Evolutionary conservation across 2,113 vertebrate species (phyloP), one percentile per base, ranked within the genome.

Genomic region (Phalacrocorax carbo): DNA sequence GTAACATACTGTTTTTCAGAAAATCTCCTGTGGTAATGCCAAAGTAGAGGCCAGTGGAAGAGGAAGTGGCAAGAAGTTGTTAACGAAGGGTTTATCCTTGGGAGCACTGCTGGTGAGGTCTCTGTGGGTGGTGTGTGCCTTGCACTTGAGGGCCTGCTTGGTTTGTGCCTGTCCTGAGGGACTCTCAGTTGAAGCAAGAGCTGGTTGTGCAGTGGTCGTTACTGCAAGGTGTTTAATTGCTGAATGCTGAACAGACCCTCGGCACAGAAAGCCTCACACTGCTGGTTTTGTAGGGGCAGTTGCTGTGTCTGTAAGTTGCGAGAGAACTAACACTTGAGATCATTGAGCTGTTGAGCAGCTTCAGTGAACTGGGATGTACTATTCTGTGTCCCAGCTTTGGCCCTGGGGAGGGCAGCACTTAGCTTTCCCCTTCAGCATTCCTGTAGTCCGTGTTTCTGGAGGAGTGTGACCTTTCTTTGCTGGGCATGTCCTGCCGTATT

Each of bases 151-250:
- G 30, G 38, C 29, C 51, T 23, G 26, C 38, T 27, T 51, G 29
- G 38, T 29, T 22, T 34, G 62, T 61, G 30, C 61, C 81, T 15
- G 5, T 57, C 48, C 38, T 3, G 6, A 21, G 52, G 38, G 49
- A 38, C 44, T 49, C 49, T 32, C 1, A 4, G 17, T 21, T 55
- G 38, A 42, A 69, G 61, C 17, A 21, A 1, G 75, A 42, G 30
- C 65, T 4, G 4, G 20, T 19, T 27, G 52, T 15, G 3, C 14
- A 11, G 68, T 5, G 23, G 44, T 16, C 2, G 2, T 57, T 13
- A 7, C 18, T 0, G 0, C 1, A 2, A 29, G 15, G 15, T 44
- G 27, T 21, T 81, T 32, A 34, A 29, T 10, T 64, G 38, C 1
- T 13, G 76, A 60, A 44, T 17, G 38, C 22, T 0, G 1, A 26